Evolutionary conservation across 1,140 invertebrate genomes (phyloP).

Genomic region (Lasaia peninsularis): DNA sequence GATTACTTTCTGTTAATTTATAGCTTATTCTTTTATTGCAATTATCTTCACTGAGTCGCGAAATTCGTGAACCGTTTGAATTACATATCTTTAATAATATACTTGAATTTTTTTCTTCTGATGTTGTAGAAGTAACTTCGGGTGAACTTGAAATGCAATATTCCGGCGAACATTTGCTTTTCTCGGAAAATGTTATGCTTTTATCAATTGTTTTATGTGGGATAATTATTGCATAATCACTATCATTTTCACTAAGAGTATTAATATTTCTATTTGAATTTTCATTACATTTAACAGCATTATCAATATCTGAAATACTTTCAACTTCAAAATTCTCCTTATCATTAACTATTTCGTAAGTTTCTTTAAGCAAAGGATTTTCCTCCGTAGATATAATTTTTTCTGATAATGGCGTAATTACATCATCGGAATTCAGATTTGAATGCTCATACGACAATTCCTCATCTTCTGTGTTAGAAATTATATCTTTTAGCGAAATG

Average conservation of each 20-base stretch:
- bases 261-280: background rate
- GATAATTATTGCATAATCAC: background rate
- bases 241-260: background rate
- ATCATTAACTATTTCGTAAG: background rate
- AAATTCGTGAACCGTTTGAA: constrained; percentile 51
- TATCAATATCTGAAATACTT: constrained; percentile 2
- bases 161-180: constrained; percentile 5
- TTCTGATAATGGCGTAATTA: background rate
- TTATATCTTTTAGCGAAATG: constrained; percentile 6
- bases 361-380: background rate
- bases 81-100: constrained; percentile 66
- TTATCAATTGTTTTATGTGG: background rate
- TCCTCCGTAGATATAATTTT: background rate
- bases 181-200: background rate
- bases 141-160: constrained; percentile 45
- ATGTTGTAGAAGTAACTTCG: constrained; percentile 72
- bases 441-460: background rate
- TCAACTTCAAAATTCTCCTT: background rate
- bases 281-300: background rate
- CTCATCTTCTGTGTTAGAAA: background rate
- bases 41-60: constrained; percentile 47
- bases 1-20: constrained; percentile 49
- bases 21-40: constrained; percentile 35
- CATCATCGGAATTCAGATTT: background rate
- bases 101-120: constrained; percentile 55